These are phyloP conservation scores for Atta cephalotes DNA, from an alignment of 1,140 invertebrate species.

Conservation along the genomic window DNA sequence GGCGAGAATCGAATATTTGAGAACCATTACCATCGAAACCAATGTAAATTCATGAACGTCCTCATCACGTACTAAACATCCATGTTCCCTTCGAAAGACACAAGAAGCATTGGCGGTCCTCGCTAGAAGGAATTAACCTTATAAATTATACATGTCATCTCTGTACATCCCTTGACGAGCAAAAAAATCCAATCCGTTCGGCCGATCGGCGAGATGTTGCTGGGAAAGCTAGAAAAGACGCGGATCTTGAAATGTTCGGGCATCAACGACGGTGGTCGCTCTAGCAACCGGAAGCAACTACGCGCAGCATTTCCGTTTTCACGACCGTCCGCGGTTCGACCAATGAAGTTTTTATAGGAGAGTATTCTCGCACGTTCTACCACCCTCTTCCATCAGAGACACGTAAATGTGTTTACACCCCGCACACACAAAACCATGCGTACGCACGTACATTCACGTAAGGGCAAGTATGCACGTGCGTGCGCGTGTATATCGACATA, in stretches of 20 bases:
- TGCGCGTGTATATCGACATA: constrained; percentile 64
- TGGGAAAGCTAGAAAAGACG: constrained; percentile 5
- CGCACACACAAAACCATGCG: neutral
- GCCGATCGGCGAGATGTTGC: constrained; percentile 16
- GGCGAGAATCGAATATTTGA: constrained; percentile 44
- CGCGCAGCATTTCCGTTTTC: constrained; percentile 51
- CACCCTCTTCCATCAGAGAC: constrained; percentile 26
- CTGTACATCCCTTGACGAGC: constrained; percentile 38
- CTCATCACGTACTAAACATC: neutral
- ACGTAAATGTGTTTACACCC: constrained; percentile 56
- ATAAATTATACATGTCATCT: constrained; percentile 58
- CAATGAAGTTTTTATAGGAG: constrained; percentile 60
- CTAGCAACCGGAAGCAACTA: constrained; percentile 48
- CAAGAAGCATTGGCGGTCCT: constrained; percentile 16
- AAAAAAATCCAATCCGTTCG: constrained; percentile 23
- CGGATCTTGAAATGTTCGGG: constrained; percentile 12
- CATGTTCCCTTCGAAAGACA: constrained; percentile 28
- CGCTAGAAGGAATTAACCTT: neutral
- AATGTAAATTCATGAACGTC: constrained; percentile 44
- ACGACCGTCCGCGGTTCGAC: constrained; percentile 31
- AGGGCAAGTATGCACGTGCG: constrained; percentile 15
- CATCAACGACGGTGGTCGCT: neutral
- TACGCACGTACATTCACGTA: neutral
- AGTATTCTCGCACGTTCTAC: constrained; percentile 44
- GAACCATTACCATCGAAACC: constrained; percentile 53